Percentiles rank a stretch among this genome's conserved stretches.
Conservation (phyloP, 2,888 invertebrate species). For the Papilio protenor region DNA sequence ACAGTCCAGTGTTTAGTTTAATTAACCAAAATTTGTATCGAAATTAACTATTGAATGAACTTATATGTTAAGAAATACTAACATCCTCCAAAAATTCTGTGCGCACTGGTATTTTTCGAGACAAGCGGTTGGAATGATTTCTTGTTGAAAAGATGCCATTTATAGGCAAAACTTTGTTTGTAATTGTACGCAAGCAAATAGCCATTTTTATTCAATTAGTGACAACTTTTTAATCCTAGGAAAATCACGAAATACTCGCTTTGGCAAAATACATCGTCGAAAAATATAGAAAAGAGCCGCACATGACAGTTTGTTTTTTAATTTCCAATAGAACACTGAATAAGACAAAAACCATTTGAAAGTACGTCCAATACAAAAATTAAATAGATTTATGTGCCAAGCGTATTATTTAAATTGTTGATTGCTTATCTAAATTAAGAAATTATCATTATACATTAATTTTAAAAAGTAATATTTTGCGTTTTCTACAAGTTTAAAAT, state of each 20-base stretch:
- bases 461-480: neutral
- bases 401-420: neutral
- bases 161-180: constrained; percentile 82
- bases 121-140: constrained; percentile 80
- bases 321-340: constrained; percentile 18
- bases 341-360: neutral
- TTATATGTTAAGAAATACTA: constrained; percentile 54
- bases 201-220: constrained; percentile 77
- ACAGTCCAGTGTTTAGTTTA: constrained; percentile 10
- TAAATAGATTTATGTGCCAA: neutral
- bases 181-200: constrained; percentile 82
- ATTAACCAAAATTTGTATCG: neutral
- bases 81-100: constrained; percentile 84
- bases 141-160: constrained; percentile 82
- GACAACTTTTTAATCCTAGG: constrained; percentile 56
- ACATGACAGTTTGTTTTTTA: constrained; percentile 58
- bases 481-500: neutral
- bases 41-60: neutral
- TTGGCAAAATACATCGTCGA: constrained; percentile 58
- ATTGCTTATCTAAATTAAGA: neutral
- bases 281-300: constrained; percentile 53
- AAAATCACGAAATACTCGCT: constrained; percentile 60
- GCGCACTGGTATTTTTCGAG: constrained; percentile 77
- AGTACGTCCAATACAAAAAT: neutral
- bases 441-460: neutral